Percentiles rank a stretch among this genome's conserved stretches.
Evolutionary conservation across 2,797 vertebrate genomes (phyloP).

Genomic region (Australoheros facetus): DNA sequence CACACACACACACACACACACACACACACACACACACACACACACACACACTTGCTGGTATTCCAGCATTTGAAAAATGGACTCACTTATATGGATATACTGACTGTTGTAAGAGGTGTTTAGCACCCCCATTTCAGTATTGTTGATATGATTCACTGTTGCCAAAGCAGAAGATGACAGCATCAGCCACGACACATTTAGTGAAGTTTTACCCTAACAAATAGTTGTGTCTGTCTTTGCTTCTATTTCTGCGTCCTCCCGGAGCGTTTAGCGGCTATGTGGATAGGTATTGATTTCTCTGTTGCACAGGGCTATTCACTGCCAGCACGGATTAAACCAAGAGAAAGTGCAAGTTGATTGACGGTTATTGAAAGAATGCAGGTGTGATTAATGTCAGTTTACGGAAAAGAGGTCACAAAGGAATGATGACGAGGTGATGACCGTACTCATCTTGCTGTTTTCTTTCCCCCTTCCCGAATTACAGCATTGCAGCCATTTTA

Average conservation of each 20-base stretch:
- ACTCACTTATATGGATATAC: slow-evolving; percentile 19
- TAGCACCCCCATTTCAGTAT: slow-evolving; percentile 1
- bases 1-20: neutral
- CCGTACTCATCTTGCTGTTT: neutral
- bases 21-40: neutral
- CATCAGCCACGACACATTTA: neutral
- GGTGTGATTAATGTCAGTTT: slow-evolving; percentile 25
- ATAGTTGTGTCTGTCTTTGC: slow-evolving; percentile 5
- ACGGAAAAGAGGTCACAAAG: neutral
- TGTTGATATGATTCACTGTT: neutral
- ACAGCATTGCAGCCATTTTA: neutral
- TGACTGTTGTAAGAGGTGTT: neutral
- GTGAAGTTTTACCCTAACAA: neutral
- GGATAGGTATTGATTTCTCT: slow-evolving; percentile 15
- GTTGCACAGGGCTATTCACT: neutral
- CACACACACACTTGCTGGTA: slow-evolving; percentile 9
- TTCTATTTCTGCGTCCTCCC: slow-evolving; percentile 4
- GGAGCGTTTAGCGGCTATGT: neutral
- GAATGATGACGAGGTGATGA: slow-evolving; percentile 14
- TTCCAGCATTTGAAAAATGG: slow-evolving; percentile 8
- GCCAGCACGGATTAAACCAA: slow-evolving; percentile 17
- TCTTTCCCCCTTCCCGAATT: neutral
- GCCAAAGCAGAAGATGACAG: neutral
- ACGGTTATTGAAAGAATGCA: slow-evolving; percentile 37
- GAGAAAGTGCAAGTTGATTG: slow-evolving; percentile 35